A percentile compares a stretch with the other conserved stretches of the same genome.
These are phyloP conservation scores for Rhabdornis inornatus DNA, from an alignment of 2,113 vertebrate genomes.

Conservation along the genomic window DNA sequence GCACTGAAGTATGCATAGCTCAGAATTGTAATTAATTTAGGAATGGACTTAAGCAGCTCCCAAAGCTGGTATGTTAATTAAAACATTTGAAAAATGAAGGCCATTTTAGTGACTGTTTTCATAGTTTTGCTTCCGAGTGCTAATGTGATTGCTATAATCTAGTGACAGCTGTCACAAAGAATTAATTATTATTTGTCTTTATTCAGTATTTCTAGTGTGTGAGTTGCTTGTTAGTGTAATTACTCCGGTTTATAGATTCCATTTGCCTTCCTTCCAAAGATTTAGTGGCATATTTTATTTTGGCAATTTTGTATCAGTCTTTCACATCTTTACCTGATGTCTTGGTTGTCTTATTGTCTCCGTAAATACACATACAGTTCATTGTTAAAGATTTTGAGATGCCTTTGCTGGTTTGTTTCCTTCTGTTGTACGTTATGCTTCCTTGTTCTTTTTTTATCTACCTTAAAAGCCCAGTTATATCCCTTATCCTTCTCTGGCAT, in stretches of 20 bases:
- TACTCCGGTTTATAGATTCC: background rate
- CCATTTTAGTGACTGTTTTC: background rate
- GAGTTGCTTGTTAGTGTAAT: slow-evolving; percentile 31
- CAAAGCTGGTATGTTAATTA: background rate
- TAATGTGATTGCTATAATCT: slow-evolving; percentile 34
- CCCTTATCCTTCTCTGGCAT: slow-evolving; percentile 20
- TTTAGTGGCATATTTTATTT: background rate
- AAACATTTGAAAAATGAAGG: slow-evolving; percentile 12
- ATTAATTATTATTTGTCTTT: slow-evolving; percentile 50
- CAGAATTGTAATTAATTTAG: background rate
- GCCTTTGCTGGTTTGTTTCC: slow-evolving; percentile 37
- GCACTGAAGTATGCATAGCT: background rate
- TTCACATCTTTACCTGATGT: background rate
- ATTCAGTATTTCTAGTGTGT: background rate
- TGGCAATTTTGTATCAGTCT: background rate
- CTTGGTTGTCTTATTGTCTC: background rate
- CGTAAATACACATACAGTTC: background rate
- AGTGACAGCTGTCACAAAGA: slow-evolving; percentile 17
- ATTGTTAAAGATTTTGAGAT: background rate
- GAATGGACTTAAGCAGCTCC: background rate
- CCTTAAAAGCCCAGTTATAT: slow-evolving; percentile 11
- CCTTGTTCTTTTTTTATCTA: slow-evolving; percentile 51
- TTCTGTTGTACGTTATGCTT: slow-evolving; percentile 30
- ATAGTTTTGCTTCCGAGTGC: background rate
- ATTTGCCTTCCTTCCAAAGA: slow-evolving; percentile 4